Conservation (phyloP, 2,888 invertebrate species). For the Micropterix aruncella region DNA sequence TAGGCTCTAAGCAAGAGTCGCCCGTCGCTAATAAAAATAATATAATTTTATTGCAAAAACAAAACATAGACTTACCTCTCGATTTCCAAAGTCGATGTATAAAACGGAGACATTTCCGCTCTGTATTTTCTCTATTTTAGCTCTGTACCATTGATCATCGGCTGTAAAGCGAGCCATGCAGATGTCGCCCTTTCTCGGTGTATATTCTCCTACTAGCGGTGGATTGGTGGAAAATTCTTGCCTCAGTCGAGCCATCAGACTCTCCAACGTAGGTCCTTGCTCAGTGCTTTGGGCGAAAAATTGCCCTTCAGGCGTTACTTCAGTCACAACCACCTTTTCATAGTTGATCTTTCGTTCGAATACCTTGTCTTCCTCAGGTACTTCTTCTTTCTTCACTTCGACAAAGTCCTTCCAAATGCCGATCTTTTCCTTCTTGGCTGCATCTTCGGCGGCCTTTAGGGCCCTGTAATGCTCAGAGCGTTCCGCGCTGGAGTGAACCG, state of each 20-base stretch:
- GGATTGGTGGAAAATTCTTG: constrained; percentile 75
- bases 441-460: constrained; percentile 77
- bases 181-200: constrained; percentile 71
- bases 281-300: constrained; percentile 86
- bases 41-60: too few relatives aligned
- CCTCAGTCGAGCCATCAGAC: constrained; percentile 72
- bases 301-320: constrained; percentile 63
- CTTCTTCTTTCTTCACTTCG: constrained; percentile 35
- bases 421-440: constrained; percentile 67
- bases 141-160: constrained; percentile 95
- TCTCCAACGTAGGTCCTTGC: constrained; percentile 73
- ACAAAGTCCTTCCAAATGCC: constrained; percentile 63
- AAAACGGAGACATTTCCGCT: constrained; percentile 66
- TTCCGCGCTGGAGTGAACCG: constrained; percentile 89
- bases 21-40: too few relatives aligned
- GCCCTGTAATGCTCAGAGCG: constrained; percentile 66
- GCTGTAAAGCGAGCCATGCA: constrained; percentile 80
- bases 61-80: too few relatives aligned
- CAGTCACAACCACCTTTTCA: constrained; percentile 79
- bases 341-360: constrained; percentile 72
- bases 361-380: constrained; percentile 17
- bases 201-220: constrained; percentile 76
- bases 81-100: constrained; percentile 95
- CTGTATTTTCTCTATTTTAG: constrained; percentile 71
- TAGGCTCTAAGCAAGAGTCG: neutral